Conservation (phyloP, 2,113 vertebrate genomes). For the Barbus barbus region DNA sequence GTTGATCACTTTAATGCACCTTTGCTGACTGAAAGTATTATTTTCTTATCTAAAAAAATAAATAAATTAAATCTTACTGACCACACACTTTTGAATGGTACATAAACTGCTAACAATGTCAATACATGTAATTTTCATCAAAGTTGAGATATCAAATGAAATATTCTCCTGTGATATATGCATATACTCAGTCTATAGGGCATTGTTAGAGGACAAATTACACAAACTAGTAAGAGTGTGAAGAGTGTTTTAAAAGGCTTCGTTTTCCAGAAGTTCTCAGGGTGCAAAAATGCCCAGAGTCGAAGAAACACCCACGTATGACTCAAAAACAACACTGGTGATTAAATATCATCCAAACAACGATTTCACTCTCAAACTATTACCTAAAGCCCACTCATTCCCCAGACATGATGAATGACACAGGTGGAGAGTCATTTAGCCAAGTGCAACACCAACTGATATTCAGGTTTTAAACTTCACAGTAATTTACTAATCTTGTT, state of each 20-base stretch:
- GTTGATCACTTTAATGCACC: no score
- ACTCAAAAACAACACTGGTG: background rate
- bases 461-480: constrained; percentile 12
- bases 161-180: no score
- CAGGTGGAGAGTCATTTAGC: constrained; percentile 14
- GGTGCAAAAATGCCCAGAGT: background rate
- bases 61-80: no score
- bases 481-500: constrained; percentile 18
- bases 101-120: no score
- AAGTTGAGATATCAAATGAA: no score
- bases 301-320: background rate
- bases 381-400: constrained; percentile 25
- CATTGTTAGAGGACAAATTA: background rate
- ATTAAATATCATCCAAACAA: constrained; percentile 8
- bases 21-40: no score
- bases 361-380: constrained; percentile 2
- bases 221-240: background rate
- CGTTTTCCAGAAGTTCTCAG: constrained; percentile 1
- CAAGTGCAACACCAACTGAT: no score
- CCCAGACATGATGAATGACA: no score
- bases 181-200: no score
- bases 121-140: no score
- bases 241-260: background rate
- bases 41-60: no score
- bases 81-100: no score